Evolutionary conservation across 2,113 vertebrate genomes (phyloP).

Genomic region (Dolichotis patagonum): DNA sequence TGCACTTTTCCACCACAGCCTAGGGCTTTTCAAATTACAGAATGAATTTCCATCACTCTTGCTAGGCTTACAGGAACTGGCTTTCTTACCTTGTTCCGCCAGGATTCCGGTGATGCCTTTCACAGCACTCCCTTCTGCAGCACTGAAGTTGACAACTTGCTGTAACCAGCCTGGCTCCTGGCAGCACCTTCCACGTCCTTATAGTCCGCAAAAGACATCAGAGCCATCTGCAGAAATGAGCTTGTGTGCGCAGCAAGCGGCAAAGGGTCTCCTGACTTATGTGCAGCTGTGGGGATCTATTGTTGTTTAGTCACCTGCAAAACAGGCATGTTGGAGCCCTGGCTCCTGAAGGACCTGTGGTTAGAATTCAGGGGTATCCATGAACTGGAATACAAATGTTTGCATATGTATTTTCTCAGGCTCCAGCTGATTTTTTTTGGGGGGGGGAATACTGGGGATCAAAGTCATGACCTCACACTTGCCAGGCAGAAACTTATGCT

Average conservation of each 20-base stretch:
- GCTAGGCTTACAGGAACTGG: neutral
- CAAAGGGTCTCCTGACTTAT: neutral
- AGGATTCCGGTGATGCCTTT: neutral
- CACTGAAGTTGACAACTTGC: neutral
- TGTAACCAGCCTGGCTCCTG: neutral
- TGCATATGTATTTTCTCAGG: neutral
- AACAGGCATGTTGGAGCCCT: neutral
- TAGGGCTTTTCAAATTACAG: neutral
- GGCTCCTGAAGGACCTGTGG: neutral
- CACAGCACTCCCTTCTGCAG: neutral
- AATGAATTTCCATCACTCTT: neutral
- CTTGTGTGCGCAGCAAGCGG: neutral
- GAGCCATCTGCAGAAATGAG: neutral
- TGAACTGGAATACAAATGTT: neutral
- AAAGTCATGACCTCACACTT: too few species aligned
- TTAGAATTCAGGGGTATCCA: neutral
- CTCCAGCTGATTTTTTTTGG: neutral
- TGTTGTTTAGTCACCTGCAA: neutral
- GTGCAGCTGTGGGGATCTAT: neutral
- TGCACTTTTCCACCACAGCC: neutral
- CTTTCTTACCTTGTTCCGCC: neutral
- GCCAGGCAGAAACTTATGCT: too few species aligned
- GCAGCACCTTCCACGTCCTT: neutral
- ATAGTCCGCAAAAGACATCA: neutral
- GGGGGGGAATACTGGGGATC: too few species aligned